Base-by-base conservation (phyloP, 2,888 invertebrate genomes). In the Drosophila paranaensis region DNA sequence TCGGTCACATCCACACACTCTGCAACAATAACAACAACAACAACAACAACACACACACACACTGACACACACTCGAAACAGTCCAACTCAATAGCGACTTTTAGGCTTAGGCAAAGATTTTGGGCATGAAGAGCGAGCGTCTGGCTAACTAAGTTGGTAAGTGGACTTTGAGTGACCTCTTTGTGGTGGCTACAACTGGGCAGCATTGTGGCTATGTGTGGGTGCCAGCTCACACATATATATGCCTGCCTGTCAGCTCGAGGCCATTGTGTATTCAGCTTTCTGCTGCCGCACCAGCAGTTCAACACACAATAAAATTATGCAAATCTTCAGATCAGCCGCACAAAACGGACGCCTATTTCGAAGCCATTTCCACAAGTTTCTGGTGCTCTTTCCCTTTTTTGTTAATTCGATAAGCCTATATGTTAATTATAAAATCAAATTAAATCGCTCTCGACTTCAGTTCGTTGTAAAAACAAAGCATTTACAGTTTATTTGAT, bases 141-240 rank as follows among this genome's bases (percentile, higher is more conserved):
- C 45, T 33, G 73, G 62, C 64, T 61, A 79, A 82, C 79, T 81
- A 71, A 84, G 87, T 88, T 84, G 74, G 81, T 84, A 84, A 84
- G 84, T 89, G 84, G 84, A 83, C 84, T 84, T 89, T 86, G 87
- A 89, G 79, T 84, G 84, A 84, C 84, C 84, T 84, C 89, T 88
- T 80, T 83, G 81, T 61, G 72, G 79, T 63, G 45, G 67, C 69
- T 25, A 68, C 78, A 77, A 51, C 57, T 55, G 51, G 50, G 27
- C 56, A 70, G 60, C 60, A 35, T 71, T 68, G 56, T 57, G 51
- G 51, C 45, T 68, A 35, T 53, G 46, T 20, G 54, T 50, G 25
- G 30, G 25, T 61, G 37, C 20, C 20, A 20, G 5, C 13, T 16
- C 43, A 20, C 20, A 13, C 20, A 43, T 6, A 6, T 6, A 43